Evolutionary conservation across 64 coral and sea anemone species (phyloP), one percentile per base, ranked within the genome.

Genomic region (Stylophora pistillata): DNA sequence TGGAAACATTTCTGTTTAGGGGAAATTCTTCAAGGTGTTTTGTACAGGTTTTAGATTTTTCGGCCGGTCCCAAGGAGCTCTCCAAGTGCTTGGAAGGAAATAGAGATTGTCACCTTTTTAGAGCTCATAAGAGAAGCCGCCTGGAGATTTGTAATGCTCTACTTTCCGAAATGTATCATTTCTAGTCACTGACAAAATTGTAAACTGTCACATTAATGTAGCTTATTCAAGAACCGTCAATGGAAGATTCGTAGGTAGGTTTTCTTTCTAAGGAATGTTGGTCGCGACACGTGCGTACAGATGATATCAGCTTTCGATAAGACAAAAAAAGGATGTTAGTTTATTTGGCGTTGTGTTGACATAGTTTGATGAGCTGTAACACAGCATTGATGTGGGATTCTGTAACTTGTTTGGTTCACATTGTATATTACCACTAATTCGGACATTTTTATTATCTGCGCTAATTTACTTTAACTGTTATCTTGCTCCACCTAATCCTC

Each of bases 61-160:
- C 60, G 60, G 60, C 60, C 60, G 60, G 60, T 33, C 69, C 69
- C 53, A 69, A 27, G 32, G 41, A 84, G 61, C 62, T 52, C 33
- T n/a, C 78, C 78, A 20, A 65, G 29, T 64, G 30, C 58, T 9
- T 79, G 77, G 77, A 59, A 84, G 80, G 80, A 84, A 84, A 37
- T 34, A 21, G 33, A 70, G 62, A 84, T 84, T 84, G 80, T 84
- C 80, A 84, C 80, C 80, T 84, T 84, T 65, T 84, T 69, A 84
- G 80, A 84, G 53, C 69, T 53, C 80, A 81, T 13, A 65, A 84
- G 65, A 84, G 32, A 53, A 54, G 80, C 61, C 62, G 80, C 64
- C 80, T 21, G 62, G 34, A 53, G 16, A 12, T 25, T 25, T n/a
- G n/a, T 34, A 69, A 23, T 69, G 21, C 32, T 53, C 32, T 9